phyloP scores from a whole-genome alignment of 2,113 vertebrate species.

The Microtus ochrogaster region DNA sequence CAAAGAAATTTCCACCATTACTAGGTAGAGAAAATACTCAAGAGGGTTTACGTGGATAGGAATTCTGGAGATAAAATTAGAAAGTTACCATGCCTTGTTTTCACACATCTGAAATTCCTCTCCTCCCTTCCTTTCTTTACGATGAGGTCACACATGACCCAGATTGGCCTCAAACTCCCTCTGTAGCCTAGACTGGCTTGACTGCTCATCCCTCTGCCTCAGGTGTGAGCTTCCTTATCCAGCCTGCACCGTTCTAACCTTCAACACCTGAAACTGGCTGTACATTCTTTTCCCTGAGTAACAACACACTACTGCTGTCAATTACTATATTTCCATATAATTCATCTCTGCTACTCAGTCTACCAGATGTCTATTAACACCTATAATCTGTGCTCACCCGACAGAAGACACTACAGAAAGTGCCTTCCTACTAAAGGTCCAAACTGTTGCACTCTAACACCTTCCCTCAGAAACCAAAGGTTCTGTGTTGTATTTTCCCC shows the following conservation, averaged over 20 bases:
- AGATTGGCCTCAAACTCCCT: neutral
- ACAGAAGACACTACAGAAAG: neutral
- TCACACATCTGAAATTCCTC: neutral
- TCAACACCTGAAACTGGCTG: neutral
- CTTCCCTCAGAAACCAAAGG: neutral
- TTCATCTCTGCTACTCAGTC: neutral
- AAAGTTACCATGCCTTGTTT: constrained; percentile 68
- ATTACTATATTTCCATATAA: neutral
- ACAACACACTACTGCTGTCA: neutral
- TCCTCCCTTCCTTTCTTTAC: neutral
- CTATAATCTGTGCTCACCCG: neutral
- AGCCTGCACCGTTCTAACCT: neutral
- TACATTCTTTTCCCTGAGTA: neutral
- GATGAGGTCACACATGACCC: neutral
- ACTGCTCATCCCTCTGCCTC: neutral
- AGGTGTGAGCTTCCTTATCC: neutral
- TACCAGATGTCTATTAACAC: neutral
- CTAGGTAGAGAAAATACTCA: constrained; percentile 78
- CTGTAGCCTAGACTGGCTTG: neutral
- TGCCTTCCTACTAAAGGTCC: neutral
- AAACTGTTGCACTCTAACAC: neutral
- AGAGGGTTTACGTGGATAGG: constrained; percentile 81
- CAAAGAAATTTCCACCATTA: constrained; percentile 74
- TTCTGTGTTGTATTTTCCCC: constrained; percentile 18
- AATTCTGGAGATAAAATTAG: constrained; percentile 75